phyloP scores from a whole-genome alignment of 2,797 vertebrate genomes.

The Catharus ustulatus region DNA sequence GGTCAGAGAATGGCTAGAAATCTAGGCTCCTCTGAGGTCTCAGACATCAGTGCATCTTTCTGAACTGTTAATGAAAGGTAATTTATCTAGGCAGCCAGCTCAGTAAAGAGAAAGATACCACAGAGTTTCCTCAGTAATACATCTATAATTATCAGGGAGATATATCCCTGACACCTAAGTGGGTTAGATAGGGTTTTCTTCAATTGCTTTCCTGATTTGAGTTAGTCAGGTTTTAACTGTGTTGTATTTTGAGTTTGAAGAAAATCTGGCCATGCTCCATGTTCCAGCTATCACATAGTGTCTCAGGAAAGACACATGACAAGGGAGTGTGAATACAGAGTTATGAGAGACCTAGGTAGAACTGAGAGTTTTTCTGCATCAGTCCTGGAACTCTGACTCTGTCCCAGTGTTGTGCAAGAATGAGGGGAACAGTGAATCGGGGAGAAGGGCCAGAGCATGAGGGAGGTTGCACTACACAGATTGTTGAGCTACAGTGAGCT shows the following conservation, averaged over 20 bases:
- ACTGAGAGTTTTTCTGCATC: background rate
- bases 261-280: background rate
- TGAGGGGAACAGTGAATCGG: rapidly evolving
- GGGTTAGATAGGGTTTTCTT: background rate
- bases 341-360: background rate
- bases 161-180: background rate
- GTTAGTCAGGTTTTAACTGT: background rate
- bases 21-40: background rate
- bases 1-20: background rate
- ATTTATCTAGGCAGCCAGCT: background rate
- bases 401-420: background rate
- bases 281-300: background rate
- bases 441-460: background rate
- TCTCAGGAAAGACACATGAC: background rate
- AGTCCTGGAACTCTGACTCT: background rate
- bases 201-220: background rate
- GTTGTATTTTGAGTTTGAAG: background rate
- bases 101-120: background rate
- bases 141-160: background rate
- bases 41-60: background rate
- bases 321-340: background rate
- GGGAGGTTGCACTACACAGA: background rate
- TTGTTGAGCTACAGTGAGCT: background rate
- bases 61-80: background rate
- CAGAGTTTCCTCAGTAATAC: background rate